These are phyloP conservation scores for Vulpes vulpes DNA, from an alignment of 2,113 vertebrate species.

Conservation along the genomic window DNA sequence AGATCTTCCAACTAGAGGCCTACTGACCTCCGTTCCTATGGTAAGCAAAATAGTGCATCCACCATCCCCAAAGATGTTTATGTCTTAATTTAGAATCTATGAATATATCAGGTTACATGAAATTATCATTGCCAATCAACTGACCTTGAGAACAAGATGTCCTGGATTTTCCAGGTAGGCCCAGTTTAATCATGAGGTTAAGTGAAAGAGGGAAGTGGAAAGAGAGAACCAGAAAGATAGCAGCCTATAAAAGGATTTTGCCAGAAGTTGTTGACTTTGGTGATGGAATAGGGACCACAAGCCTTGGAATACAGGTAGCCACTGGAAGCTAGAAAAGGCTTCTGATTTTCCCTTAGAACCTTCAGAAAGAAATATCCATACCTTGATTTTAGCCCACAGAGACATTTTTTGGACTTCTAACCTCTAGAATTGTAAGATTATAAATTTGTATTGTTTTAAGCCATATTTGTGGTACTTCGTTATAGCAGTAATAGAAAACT, in stretches of 20 bases:
- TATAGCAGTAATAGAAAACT: background rate
- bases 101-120: background rate
- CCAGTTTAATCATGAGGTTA: background rate
- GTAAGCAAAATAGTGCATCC: background rate
- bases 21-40: background rate
- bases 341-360: background rate
- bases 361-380: background rate
- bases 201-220: background rate
- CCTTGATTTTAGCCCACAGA: background rate
- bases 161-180: background rate
- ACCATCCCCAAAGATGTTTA: background rate
- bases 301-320: too few species aligned
- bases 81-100: background rate
- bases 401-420: background rate
- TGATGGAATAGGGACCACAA: background rate
- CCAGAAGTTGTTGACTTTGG: background rate
- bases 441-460: background rate
- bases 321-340: background rate
- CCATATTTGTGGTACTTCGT: background rate
- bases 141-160: background rate
- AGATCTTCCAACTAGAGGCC: background rate
- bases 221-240: background rate
- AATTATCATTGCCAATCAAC: background rate
- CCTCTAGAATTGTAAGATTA: background rate
- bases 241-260: background rate